A percentile compares a stretch with the other conserved stretches of the same genome.
These are phyloP conservation scores for Goniozus legneri DNA, from an alignment of 1,140 invertebrate species.

Conservation along the genomic window DNA sequence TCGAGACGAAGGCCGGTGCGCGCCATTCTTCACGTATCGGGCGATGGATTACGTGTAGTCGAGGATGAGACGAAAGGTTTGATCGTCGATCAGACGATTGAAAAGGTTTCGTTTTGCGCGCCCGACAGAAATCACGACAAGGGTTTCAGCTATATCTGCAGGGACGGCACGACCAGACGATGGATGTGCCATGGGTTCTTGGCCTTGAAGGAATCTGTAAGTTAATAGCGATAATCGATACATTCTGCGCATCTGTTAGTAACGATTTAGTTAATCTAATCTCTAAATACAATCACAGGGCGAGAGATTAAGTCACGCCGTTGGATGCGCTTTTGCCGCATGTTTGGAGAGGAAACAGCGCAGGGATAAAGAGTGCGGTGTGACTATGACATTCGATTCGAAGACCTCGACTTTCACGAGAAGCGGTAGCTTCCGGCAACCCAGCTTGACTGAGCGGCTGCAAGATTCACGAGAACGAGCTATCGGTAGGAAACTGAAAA, in stretches of 20 bases:
- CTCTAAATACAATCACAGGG: slow-evolving; percentile 59
- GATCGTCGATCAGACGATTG: slow-evolving; percentile 99
- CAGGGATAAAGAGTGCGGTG: slow-evolving; percentile 92
- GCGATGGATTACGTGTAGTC: slow-evolving; percentile 94
- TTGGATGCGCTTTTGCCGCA: slow-evolving; percentile 98
- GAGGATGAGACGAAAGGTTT: slow-evolving; percentile 98
- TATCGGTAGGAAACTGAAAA: slow-evolving; percentile 35
- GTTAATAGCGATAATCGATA: slow-evolving; percentile 7
- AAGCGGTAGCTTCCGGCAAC: slow-evolving; percentile 85
- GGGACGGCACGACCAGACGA: slow-evolving; percentile 77
- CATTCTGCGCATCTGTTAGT: slow-evolving; percentile 2
- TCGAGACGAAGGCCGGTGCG: slow-evolving; percentile 82
- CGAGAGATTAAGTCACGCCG: slow-evolving; percentile 95
- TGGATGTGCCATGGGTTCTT: slow-evolving; percentile 99
- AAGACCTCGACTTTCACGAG: slow-evolving; percentile 91
- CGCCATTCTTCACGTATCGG: slow-evolving; percentile 92
- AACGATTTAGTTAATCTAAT: slow-evolving; percentile 1
- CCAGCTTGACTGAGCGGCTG: slow-evolving; percentile 76
- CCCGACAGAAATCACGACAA: slow-evolving; percentile 97
- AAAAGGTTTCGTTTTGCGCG: slow-evolving; percentile 99
- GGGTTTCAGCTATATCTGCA: slow-evolving; percentile 93
- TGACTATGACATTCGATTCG: slow-evolving; percentile 92
- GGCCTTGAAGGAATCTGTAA: slow-evolving; percentile 88
- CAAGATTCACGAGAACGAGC: slow-evolving; percentile 48
- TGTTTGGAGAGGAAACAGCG: slow-evolving; percentile 97